Evolutionary conservation across 2,888 invertebrate genomes (phyloP).

Genomic region (Ecliptopera silaceata): DNA sequence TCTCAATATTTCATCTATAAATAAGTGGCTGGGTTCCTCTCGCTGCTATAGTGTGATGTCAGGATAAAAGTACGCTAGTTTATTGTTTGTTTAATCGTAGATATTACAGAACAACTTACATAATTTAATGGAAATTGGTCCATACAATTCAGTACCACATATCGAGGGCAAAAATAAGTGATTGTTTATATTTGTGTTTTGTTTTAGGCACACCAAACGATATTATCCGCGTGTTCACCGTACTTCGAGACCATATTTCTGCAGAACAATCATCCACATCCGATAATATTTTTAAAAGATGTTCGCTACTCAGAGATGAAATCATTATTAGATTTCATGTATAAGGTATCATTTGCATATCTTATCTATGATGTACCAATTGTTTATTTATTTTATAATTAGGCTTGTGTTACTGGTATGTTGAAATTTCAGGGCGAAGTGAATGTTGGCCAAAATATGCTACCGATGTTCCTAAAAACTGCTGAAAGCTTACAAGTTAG

Average conservation of each 20-base stretch:
- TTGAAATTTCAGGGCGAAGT: conserved; percentile 86
- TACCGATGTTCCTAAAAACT: conserved; percentile 95
- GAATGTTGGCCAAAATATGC: conserved; percentile 95
- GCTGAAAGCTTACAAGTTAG: conserved; percentile 95
- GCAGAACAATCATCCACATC: conserved; percentile 94
- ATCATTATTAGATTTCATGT: conserved; percentile 95
- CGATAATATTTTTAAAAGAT: conserved; percentile 96
- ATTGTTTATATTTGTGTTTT: conserved; percentile 36
- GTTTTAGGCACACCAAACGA: conserved; percentile 94
- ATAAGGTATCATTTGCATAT: conserved; percentile 84
- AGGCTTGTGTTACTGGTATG: conserved; percentile 1
- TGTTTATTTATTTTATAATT: conserved; percentile 6
- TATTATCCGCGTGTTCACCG: conserved; percentile 96
- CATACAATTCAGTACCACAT: too few relatives aligned
- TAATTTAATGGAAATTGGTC: too few relatives aligned
- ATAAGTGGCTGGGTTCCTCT: too few relatives aligned
- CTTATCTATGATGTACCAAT: conserved; percentile 13
- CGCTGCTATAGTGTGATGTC: too few relatives aligned
- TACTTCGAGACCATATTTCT: conserved; percentile 96
- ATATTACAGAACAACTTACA: too few relatives aligned
- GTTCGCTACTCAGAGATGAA: conserved; percentile 95
- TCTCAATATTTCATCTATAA: too few relatives aligned
- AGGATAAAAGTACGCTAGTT: too few relatives aligned
- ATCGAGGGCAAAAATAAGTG: too few relatives aligned
- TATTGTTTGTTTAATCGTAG: too few relatives aligned